Base-by-base conservation (phyloP, 1,140 invertebrate genomes). In the Antheraea pernyi region DNA sequence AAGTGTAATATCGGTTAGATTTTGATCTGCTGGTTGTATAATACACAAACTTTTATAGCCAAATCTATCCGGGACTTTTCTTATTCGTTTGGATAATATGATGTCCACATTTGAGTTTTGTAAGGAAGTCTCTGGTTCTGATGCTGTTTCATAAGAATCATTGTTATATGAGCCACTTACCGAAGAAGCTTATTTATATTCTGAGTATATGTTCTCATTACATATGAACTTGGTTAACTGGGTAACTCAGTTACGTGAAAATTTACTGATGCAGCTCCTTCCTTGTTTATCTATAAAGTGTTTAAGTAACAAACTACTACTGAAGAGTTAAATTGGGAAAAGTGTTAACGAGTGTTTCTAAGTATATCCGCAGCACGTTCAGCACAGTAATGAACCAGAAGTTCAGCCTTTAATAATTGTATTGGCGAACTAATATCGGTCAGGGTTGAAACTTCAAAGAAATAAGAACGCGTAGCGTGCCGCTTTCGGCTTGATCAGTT, bases 391-490 rank as follows among this genome's bases (percentile, higher is more conserved):
- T 80, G 81, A 77, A 79, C 65, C 71, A 80, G 75, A 80, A 84
- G 79, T 84, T 84, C 85, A 84, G 86, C 81, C 80, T 82, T 83
- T 84, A 53, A 80, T 82, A 80, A 82, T 80, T 77, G 78, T 80
- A 79, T 71, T 71, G 69, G 67, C 74, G 79, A 82, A 79, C 70
- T 79, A 88, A 88, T 78, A 78, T 81, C 74, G 78, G 79, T 80
- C 74, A 77, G 73, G 76, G 81, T 76, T 76, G 79, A 80, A 84
- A 86, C 83, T 85, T 87, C 82, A 84, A 87, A 89, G 81, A 87
- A 85, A 89, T 89, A 89, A 89, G 88, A 89, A 91, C 83, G 88
- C 75, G 72, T 78, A 83, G 87, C 88, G 88, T 91, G 86, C 84
- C 80, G 73, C 81, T 70, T 42, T 42, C 39, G 7, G 39, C 11